Evolutionary conservation across 2,797 vertebrate genomes (phyloP).

Genomic region (Leuciscus waleckii): DNA sequence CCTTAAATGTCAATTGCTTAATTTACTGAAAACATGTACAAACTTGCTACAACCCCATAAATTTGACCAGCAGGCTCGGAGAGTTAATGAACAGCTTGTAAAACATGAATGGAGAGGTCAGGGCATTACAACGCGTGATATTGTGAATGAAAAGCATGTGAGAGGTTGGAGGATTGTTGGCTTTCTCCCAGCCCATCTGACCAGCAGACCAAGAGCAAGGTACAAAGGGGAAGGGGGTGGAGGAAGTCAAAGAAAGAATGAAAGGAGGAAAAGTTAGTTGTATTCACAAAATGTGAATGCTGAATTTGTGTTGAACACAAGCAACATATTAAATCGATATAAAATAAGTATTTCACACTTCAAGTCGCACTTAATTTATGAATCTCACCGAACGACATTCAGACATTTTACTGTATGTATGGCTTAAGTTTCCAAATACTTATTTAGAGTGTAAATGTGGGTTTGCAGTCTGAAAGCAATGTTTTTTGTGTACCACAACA

Average conservation of each 20-base stretch:
- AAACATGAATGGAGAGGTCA: constrained; percentile 79
- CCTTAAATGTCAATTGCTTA: constrained; percentile 57
- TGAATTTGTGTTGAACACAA: neutral
- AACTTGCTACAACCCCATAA: constrained; percentile 69
- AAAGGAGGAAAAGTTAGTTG: constrained; percentile 16
- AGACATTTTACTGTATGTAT: neutral
- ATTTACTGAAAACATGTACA: constrained; percentile 60
- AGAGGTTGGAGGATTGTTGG: constrained; percentile 65
- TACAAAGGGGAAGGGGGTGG: constrained; percentile 35
- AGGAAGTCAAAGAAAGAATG: constrained; percentile 31
- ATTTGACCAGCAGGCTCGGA: constrained; percentile 72
- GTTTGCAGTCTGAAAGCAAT: neutral
- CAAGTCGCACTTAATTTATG: neutral
- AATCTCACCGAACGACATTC: neutral
- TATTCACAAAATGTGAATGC: constrained; percentile 9
- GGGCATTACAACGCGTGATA: constrained; percentile 73
- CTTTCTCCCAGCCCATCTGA: constrained; percentile 61
- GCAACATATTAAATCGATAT: neutral
- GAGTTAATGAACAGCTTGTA: constrained; percentile 80
- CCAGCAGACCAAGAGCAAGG: constrained; percentile 52
- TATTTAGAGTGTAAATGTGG: neutral
- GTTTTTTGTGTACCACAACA: neutral
- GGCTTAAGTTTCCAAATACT: neutral
- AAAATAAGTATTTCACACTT: neutral
- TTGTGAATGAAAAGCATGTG: constrained; percentile 79